Evolutionary conservation across 2,888 invertebrate species (phyloP), one percentile per base, ranked within the genome.

Genomic region (Epistrophe grossulariae): DNA sequence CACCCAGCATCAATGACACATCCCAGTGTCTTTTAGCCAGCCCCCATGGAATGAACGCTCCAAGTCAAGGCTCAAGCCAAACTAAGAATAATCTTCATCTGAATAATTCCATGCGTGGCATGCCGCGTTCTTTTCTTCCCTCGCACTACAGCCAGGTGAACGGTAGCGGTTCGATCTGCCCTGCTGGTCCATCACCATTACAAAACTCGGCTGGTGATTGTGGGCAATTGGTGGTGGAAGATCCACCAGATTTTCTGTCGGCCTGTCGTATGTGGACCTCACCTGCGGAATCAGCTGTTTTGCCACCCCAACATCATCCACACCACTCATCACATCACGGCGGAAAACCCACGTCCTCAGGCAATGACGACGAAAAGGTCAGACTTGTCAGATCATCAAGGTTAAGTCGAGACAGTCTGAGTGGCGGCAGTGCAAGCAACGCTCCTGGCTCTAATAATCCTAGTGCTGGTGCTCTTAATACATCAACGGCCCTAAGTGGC

Each of bases 231-330:
- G 71, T 81, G 19, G 71, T 72, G 2, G 87, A 87, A 90, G 95
- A 95, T 60, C 93, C 94, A 55, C 76, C 88, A 24, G 96, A 96
- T 89, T 95, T 95, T 89, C 94, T 95, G 88, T 93, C 95, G 17
- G 94, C 94, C 3, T 94, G 95, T 89, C 95, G 91, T 31, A 89
- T 93, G 28, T 93, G 92, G 92, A 91, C 90, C 43, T 83, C 90
- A 15, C 79, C 77, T 10, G 88, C 90, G 64, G 83, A 89, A 19
- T 82, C 89, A 5, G 73, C 62, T 48, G 76, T 71, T 59, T 60
- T 40, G 40, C 19, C 76, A n/a, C 10, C 68, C 4, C 74, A 77
- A 50, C 80, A 77, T 7, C 83, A 82, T 62, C 7, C 78, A 40
- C 85, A 85, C 55, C 81, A 79, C 31, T 6, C 76, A 0, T 6